Evolutionary conservation across 2,888 invertebrate species (phyloP).

Genomic region (Chironomus riparius): DNA sequence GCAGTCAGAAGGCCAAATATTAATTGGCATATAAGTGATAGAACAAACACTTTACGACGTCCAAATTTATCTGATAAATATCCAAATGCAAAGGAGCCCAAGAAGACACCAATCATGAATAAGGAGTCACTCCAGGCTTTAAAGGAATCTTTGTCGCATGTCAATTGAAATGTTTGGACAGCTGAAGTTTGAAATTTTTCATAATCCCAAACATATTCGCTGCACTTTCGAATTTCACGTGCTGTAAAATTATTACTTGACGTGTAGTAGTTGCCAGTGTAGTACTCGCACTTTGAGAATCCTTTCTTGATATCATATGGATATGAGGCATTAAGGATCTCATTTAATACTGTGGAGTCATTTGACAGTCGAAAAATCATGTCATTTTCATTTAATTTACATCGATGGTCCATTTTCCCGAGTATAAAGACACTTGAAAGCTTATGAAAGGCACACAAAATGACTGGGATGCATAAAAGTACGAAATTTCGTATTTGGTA

Average conservation of each 20-base stretch:
- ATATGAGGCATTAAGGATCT: slow-evolving; percentile 45
- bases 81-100: slow-evolving; percentile 64
- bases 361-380: slow-evolving; percentile 45
- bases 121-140: slow-evolving; percentile 48
- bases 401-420: slow-evolving; percentile 56
- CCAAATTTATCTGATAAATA: slow-evolving; percentile 64
- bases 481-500: slow-evolving; percentile 61
- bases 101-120: slow-evolving; percentile 63
- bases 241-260: not conserved
- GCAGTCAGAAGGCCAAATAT: slow-evolving; percentile 57
- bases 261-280: not conserved
- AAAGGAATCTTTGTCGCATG: not conserved
- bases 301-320: slow-evolving; percentile 44
- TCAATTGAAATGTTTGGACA: slow-evolving; percentile 35
- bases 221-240: not conserved
- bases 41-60: slow-evolving; percentile 61
- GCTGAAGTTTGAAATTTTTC: slow-evolving; percentile 49
- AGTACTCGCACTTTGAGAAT: slow-evolving; percentile 47
- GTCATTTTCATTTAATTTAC: slow-evolving; percentile 50
- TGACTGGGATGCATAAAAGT: slow-evolving; percentile 58
- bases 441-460: slow-evolving; percentile 65
- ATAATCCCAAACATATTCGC: slow-evolving; percentile 47
- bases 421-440: slow-evolving; percentile 54
- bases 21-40: slow-evolving; percentile 59
- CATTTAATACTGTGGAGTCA: slow-evolving; percentile 9